phyloP scores from a whole-genome alignment of 2,888 invertebrate genomes.

The Scaeva pyrastri region DNA sequence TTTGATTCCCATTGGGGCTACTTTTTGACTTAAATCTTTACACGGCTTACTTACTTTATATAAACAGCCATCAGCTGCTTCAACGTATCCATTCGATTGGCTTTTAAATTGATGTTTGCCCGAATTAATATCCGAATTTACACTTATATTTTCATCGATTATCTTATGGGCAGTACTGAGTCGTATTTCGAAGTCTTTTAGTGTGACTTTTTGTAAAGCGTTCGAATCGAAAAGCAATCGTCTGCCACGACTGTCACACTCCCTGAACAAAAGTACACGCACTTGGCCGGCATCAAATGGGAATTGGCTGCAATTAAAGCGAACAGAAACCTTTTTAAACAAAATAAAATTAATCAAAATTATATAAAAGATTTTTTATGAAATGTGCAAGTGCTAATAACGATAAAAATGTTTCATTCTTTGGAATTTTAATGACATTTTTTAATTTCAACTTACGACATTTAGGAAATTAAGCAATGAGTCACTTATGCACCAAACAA shows the following conservation, averaged over 20 bases:
- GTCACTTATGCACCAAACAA: no score
- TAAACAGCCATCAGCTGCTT: conserved; percentile 87
- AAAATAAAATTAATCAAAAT: neutral
- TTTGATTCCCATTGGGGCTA: no score
- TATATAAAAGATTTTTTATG: neutral
- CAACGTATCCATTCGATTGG: conserved; percentile 85
- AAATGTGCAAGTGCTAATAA: no score
- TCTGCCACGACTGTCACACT: conserved; percentile 93
- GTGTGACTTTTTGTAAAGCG: conserved; percentile 86
- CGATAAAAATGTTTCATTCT: no score
- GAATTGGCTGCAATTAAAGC: conserved; percentile 83
- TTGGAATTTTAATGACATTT: no score
- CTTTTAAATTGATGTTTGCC: conserved; percentile 76
- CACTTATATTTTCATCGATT: conserved; percentile 63
- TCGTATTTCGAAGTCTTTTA: conserved; percentile 79
- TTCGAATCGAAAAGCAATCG: conserved; percentile 93
- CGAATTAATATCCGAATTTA: conserved; percentile 52
- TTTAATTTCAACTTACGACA: no score
- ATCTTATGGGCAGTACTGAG: conserved; percentile 54
- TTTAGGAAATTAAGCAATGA: no score
- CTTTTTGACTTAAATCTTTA: no score
- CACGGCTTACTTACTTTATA: conserved; percentile 87
- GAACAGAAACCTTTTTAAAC: no score
- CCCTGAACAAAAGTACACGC: conserved; percentile 92
- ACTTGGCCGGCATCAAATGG: conserved; percentile 90